These are phyloP conservation scores for Urocolius indicus DNA, from an alignment of 2,113 vertebrate genomes.

Conservation along the genomic window DNA sequence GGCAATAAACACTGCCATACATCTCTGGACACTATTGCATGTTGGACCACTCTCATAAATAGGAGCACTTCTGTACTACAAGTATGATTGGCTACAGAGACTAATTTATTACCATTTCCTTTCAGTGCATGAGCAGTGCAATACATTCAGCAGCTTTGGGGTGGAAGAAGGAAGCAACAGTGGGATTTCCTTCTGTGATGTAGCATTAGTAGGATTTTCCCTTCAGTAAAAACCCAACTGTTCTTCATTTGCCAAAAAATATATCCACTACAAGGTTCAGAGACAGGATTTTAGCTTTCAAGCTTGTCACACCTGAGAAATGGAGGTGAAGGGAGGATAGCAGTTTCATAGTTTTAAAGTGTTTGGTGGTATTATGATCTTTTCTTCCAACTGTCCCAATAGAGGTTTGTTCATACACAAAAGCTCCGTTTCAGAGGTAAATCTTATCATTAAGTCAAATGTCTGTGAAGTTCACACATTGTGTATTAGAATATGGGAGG, in stretches of 20 bases:
- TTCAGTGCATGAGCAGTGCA: neutral
- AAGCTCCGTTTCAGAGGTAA: neutral
- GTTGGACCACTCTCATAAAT: conserved; percentile 44
- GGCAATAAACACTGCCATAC: conserved; percentile 9
- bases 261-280: neutral
- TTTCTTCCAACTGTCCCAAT: neutral
- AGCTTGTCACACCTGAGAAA: neutral
- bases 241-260: conserved; percentile 13
- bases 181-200: neutral
- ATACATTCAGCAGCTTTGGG: conserved; percentile 8
- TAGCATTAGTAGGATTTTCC: neutral
- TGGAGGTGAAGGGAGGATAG: neutral
- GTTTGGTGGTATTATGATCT: neutral
- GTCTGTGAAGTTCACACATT: neutral
- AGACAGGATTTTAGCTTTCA: neutral
- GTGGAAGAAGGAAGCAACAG: neutral
- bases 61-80: neutral
- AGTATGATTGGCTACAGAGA: neutral
- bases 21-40: conserved; percentile 10
- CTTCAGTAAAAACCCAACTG: neutral
- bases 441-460: neutral
- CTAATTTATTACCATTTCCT: conserved; percentile 36
- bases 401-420: neutral
- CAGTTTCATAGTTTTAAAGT: neutral
- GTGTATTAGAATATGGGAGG: neutral